These are phyloP conservation scores for Eubasilissa regina DNA, from an alignment of 1,140 invertebrate species.

Conservation along the genomic window DNA sequence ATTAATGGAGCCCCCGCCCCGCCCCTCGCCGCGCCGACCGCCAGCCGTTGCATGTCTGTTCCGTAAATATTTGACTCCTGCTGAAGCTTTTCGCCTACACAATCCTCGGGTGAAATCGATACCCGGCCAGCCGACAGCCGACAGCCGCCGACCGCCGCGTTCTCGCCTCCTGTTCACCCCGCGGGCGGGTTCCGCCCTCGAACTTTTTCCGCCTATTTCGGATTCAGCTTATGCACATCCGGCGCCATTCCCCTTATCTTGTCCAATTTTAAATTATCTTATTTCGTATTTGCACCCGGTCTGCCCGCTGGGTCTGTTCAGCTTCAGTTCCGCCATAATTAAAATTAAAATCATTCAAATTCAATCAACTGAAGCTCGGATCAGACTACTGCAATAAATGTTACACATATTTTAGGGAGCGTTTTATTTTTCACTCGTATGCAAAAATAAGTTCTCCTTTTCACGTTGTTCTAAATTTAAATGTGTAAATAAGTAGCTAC, in stretches of 20 bases:
- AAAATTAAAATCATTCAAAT: too few relatives aligned
- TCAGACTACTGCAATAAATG: too few relatives aligned
- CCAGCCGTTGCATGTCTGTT: slow-evolving; percentile 50
- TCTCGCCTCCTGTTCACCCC: slow-evolving; percentile 8
- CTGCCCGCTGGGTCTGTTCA: too few relatives aligned
- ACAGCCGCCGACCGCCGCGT: slow-evolving; percentile 41
- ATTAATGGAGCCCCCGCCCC: slow-evolving; percentile 24
- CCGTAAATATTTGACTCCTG: slow-evolving; percentile 54
- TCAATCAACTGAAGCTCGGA: too few relatives aligned
- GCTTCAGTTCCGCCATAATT: too few relatives aligned
- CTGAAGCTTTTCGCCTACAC: slow-evolving; percentile 51
- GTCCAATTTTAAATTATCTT: neutral
- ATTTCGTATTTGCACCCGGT: too few relatives aligned
- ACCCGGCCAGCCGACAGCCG: slow-evolving; percentile 49
- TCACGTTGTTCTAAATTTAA: slow-evolving; percentile 25
- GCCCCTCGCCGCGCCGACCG: slow-evolving; percentile 32
- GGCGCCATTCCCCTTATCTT: neutral
- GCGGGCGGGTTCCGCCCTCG: slow-evolving; percentile 20
- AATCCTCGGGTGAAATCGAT: slow-evolving; percentile 53
- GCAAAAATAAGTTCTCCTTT: slow-evolving; percentile 26
- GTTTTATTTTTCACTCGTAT: neutral
- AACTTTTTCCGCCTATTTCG: slow-evolving; percentile 5
- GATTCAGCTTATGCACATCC: slow-evolving; percentile 11
- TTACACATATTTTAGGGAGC: too few relatives aligned
- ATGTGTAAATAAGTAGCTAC: slow-evolving; percentile 25